Base-by-base conservation (phyloP, 1,140 invertebrate species). In the Pentalonia nigronervosa region DNA sequence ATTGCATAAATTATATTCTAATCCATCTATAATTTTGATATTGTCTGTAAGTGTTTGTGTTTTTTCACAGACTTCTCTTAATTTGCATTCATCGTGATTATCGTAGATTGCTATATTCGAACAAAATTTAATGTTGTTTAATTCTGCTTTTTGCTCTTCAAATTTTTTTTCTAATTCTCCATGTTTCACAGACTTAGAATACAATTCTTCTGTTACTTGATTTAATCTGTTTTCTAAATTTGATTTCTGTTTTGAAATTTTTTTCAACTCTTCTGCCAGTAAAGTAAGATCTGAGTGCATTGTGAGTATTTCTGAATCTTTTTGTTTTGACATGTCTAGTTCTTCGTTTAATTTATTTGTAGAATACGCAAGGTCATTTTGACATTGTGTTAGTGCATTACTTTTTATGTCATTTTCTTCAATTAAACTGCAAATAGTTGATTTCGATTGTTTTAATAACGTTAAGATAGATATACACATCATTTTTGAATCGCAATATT, bases 401-500 rank as follows among this genome's bases (percentile, higher is more conserved):
- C 14, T 76, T n/a, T 3, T 76, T 30, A n/a, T 76, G n/a, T n/a
- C 30, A 76, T 76, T 76, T 6, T 76, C 60, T 17, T 76, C n/a
- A 76, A n/a, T 76, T n/a, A 76, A 76, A 76, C 6, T 76, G 17
- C 14, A 23, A n/a, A 76, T 76, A 76, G 14, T n/a, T 1, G 60
- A n/a, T 21, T 76, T 76, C 14, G 60, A 76, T 76, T 76, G 60
- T 76, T n/a, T 17, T 23, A 76, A 76, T 76, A 76, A n/a, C 14
- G n/a, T n/a, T 76, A 76, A 17, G 4, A 76, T n/a, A n/a, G 30
- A 76, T n/a, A 76, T 76, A 76, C 30, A n/a, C n/a, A n/a, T 17
- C 60, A 30, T 76, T 76, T 76, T 76, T 76, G 60, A 76, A 76
- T 76, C n/a, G n/a, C 60, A 76, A 20, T 76, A 76, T n/a, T n/a